Conservation (phyloP, 2,797 vertebrate genomes). For the Gymnothorax javanicus region DNA sequence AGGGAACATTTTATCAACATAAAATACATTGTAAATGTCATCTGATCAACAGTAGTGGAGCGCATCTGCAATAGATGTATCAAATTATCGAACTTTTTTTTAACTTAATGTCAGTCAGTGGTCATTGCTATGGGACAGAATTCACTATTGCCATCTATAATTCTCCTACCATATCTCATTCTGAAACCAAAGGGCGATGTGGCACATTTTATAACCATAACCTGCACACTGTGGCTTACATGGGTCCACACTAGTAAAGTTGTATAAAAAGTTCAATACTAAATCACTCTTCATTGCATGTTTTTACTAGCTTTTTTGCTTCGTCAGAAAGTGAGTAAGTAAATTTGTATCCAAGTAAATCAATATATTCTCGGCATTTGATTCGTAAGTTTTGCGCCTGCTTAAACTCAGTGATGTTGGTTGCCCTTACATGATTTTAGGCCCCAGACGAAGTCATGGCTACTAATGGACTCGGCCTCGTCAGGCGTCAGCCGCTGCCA, state of each 20-base stretch:
- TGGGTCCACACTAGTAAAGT: neutral
- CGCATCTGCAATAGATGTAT: neutral
- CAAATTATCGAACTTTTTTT: neutral
- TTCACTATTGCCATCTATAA: neutral
- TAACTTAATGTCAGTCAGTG: neutral
- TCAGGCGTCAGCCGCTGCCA: no score
- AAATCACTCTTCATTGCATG: neutral
- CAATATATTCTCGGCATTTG: neutral
- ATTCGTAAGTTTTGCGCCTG: neutral
- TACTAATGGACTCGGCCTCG: no score
- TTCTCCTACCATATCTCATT: neutral
- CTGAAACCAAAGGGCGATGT: neutral
- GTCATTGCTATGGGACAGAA: neutral
- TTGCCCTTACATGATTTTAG: conserved; percentile 5
- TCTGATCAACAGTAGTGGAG: neutral
- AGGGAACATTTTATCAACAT: neutral
- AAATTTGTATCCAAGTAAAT: neutral
- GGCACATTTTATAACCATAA: neutral
- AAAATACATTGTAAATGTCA: neutral
- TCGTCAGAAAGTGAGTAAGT: neutral
- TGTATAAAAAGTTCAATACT: neutral
- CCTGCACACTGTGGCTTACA: neutral
- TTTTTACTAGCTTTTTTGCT: neutral
- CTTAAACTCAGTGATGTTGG: neutral
- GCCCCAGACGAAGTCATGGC: no score